These are phyloP conservation scores for Xiphophorus maculatus DNA, from an alignment of 2,113 vertebrate species.

Conservation along the genomic window DNA sequence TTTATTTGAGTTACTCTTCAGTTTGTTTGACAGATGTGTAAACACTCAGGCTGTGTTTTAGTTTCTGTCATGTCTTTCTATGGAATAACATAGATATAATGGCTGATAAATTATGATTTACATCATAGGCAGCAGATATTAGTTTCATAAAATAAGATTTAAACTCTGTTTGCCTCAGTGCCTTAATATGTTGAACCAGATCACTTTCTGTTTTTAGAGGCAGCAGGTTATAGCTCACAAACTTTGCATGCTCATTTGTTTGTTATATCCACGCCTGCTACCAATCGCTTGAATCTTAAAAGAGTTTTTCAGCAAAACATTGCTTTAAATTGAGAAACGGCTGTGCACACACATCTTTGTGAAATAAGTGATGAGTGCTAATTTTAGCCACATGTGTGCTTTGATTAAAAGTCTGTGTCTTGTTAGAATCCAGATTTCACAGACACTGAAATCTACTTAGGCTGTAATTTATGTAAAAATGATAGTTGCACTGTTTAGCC, in stretches of 20 bases:
- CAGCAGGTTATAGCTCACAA: constrained; percentile 3
- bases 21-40: constrained; percentile 49
- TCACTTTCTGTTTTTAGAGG: not conserved
- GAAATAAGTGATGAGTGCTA: constrained; percentile 11
- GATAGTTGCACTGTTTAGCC: constrained; percentile 11
- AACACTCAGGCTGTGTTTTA: constrained; percentile 16
- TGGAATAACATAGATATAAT: not conserved
- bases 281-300: not conserved
- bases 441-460: too few relatives aligned
- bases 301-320: not conserved
- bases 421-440: too few relatives aligned
- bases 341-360: not conserved
- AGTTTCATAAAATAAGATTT: too few relatives aligned
- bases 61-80: not conserved
- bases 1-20: constrained; percentile 44
- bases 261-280: constrained; percentile 14
- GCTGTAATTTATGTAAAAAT: not conserved
- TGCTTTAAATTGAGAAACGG: not conserved
- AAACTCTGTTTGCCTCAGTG: too few relatives aligned
- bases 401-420: too few relatives aligned
- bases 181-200: too few relatives aligned
- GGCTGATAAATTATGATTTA: not conserved
- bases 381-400: not conserved
- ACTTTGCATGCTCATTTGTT: constrained; percentile 59
- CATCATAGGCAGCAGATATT: too few relatives aligned